Percentiles rank a stretch among this genome's conserved stretches.
These are phyloP conservation scores for Pheucticus melanocephalus DNA, from an alignment of 2,113 vertebrate species.

Conservation along the genomic window DNA sequence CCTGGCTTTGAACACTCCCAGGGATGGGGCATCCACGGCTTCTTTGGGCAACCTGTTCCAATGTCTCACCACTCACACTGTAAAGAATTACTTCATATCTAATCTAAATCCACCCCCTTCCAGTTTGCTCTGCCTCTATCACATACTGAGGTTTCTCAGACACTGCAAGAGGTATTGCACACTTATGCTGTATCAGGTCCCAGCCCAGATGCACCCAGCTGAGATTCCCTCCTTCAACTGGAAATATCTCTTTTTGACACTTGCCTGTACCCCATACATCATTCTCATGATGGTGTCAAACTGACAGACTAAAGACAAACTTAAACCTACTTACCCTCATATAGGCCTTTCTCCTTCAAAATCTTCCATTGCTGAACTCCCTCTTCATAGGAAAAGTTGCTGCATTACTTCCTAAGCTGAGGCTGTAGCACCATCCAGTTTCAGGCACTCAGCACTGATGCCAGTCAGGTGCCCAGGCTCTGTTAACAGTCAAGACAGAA, in stretches of 20 bases:
- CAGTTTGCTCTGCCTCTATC: background rate
- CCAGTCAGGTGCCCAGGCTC: background rate
- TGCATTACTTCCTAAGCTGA: background rate
- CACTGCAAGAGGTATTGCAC: background rate
- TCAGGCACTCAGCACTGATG: background rate
- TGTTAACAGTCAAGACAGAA: conserved; percentile 16
- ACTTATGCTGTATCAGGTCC: background rate
- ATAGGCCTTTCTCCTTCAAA: background rate
- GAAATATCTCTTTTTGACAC: background rate
- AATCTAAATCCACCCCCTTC: background rate
- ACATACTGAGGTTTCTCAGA: background rate
- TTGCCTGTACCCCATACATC: background rate
- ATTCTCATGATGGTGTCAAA: background rate
- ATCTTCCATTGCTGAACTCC: background rate
- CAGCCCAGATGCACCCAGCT: background rate
- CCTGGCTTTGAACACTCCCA: background rate
- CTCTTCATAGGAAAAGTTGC: background rate
- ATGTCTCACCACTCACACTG: background rate
- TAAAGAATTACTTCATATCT: background rate
- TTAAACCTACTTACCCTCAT: background rate
- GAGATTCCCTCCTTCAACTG: background rate
- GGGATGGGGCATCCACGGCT: no score
- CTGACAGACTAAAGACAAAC: background rate
- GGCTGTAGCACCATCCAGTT: background rate
- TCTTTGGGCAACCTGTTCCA: background rate